Evolutionary conservation across 2,113 vertebrate species (phyloP).

Genomic region (Pao palembangensis): DNA sequence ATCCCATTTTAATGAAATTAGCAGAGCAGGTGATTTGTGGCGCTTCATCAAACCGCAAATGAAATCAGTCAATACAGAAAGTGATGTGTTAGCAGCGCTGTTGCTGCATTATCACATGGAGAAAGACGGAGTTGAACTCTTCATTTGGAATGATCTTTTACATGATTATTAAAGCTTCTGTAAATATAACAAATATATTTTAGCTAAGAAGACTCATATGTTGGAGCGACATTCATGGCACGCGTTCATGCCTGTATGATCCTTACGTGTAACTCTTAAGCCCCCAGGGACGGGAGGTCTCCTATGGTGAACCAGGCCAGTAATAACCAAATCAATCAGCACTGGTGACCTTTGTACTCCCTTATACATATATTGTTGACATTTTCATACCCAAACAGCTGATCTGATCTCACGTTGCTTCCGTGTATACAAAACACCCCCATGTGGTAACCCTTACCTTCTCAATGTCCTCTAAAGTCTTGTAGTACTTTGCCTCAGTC

Average conservation of each 20-base stretch:
- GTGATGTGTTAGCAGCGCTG: slow-evolving; percentile 35
- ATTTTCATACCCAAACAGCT: slow-evolving; percentile 52
- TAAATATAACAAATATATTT: too few relatives aligned
- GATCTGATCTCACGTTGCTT: neutral
- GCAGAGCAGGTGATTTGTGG: slow-evolving; percentile 53
- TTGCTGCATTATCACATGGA: neutral
- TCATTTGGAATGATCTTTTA: too few relatives aligned
- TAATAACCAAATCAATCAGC: slow-evolving; percentile 62
- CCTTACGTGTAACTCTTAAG: slow-evolving; percentile 15
- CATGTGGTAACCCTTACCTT: slow-evolving; percentile 75
- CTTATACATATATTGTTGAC: slow-evolving; percentile 55
- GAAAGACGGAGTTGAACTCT: neutral
- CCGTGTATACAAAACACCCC: neutral
- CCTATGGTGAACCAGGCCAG: slow-evolving; percentile 25
- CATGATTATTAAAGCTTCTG: too few relatives aligned
- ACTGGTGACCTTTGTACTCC: slow-evolving; percentile 57
- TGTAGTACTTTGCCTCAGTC: slow-evolving; percentile 95
- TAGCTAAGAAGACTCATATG: neutral
- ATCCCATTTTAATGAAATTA: slow-evolving; percentile 70
- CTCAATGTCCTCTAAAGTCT: slow-evolving; percentile 94
- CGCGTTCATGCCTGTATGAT: neutral
- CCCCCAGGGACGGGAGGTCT: slow-evolving; percentile 24
- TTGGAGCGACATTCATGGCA: neutral
- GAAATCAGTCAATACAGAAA: slow-evolving; percentile 48
- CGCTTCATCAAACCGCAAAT: slow-evolving; percentile 34